Evolutionary conservation across 1,140 invertebrate species (phyloP).

Genomic region (Bombus affinis): DNA sequence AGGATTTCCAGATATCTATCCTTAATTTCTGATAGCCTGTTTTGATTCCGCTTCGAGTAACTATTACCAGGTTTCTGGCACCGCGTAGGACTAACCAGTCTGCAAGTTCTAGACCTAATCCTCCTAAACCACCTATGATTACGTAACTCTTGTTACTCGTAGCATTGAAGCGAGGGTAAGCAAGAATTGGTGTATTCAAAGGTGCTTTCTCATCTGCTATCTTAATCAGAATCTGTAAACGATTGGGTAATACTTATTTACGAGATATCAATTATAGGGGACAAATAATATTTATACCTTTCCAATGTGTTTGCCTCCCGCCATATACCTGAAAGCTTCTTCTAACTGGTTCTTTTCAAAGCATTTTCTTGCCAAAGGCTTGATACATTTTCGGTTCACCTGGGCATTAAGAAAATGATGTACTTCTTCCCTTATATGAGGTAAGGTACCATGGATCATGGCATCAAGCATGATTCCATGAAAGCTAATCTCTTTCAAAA

Average conservation of each 20-base stretch:
- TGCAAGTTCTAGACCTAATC: conserved; percentile 90
- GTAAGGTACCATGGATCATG: conserved; percentile 80
- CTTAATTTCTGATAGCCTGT: conserved; percentile 87
- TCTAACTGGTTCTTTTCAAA: conserved; percentile 81
- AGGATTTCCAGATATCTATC: conserved; percentile 82
- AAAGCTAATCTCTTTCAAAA: conserved; percentile 92
- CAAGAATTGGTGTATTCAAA: conserved; percentile 70
- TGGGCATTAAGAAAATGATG: conserved; percentile 78
- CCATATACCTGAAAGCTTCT: conserved; percentile 85
- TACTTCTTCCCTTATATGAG: conserved; percentile 69
- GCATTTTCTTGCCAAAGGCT: conserved; percentile 80
- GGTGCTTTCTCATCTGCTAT: conserved; percentile 80
- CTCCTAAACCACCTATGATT: conserved; percentile 88
- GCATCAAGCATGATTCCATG: conserved; percentile 89
- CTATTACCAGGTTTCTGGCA: conserved; percentile 87
- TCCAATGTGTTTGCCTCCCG: conserved; percentile 89
- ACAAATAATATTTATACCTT: conserved; percentile 79
- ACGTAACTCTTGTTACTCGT: conserved; percentile 79
- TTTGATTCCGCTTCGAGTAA: conserved; percentile 86
- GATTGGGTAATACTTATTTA: background rate
- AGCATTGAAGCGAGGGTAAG: conserved; percentile 84
- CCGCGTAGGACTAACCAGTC: conserved; percentile 90
- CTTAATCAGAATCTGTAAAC: conserved; percentile 84
- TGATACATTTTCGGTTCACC: conserved; percentile 82
- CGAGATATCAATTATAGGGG: no score